A percentile compares a stretch with the other conserved stretches of the same genome.
Evolutionary conservation across 2,797 vertebrate genomes (phyloP).

Genomic region (Pygocentrus nattereri): DNA sequence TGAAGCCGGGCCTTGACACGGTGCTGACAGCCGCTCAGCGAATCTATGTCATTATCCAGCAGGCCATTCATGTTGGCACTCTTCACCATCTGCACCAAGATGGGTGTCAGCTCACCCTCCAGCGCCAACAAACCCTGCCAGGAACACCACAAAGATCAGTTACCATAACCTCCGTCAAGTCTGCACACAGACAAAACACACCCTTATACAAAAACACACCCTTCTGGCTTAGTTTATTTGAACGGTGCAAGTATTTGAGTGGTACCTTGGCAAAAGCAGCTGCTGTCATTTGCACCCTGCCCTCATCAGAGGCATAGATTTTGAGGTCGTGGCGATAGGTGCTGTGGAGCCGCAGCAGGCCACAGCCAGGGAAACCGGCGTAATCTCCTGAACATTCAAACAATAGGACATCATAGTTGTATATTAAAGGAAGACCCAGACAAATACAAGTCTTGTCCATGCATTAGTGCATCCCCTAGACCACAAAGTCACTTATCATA

Average conservation of each 20-base stretch:
- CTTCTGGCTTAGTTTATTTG: background rate
- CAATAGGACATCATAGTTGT: background rate
- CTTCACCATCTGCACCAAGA: conserved; percentile 99
- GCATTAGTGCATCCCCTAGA: background rate
- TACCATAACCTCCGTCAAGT: conserved; percentile 16
- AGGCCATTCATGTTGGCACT: conserved; percentile 99
- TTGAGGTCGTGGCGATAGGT: conserved; percentile 98
- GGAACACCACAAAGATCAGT: conserved; percentile 28
- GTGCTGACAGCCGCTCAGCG: conserved; percentile 94
- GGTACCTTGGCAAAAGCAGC: conserved; percentile 97
- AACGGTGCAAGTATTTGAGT: background rate
- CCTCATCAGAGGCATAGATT: conserved; percentile 98
- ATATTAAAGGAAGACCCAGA: background rate
- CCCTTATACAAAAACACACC: background rate
- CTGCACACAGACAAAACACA: conserved; percentile 13
- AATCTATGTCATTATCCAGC: conserved; percentile 95
- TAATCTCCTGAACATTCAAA: conserved; percentile 90
- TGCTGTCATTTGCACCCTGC: conserved; percentile 98
- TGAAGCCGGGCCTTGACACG: conserved; percentile 93
- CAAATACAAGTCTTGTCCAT: background rate
- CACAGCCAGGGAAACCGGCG: conserved; percentile 96
- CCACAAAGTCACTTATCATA: background rate
- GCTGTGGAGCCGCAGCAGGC: conserved; percentile 94
- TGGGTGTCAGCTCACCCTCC: conserved; percentile 97
- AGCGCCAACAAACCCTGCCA: conserved; percentile 92